Base-by-base conservation (phyloP, 2,113 vertebrate genomes). In the Cichladusa arquata region DNA sequence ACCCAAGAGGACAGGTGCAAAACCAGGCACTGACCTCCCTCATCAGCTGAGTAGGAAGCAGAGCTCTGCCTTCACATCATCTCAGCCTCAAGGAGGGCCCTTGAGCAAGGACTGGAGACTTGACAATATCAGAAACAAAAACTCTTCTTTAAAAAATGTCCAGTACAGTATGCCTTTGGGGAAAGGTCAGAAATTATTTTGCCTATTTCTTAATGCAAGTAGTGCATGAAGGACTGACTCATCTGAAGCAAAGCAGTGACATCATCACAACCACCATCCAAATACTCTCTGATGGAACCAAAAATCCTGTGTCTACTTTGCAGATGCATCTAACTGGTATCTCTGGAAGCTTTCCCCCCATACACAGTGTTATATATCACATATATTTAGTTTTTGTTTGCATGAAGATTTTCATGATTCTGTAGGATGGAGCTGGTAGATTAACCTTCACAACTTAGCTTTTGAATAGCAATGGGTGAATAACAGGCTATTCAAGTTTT, bases 281-380 rank as follows among this genome's bases (percentile, higher is more conserved):
- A 90, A 74, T 36, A 23, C 31, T 54, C 31, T 54, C 28, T 56
- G 47, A n/a, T n/a, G 17, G 42, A 87, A 73, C 11, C 18, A 78
- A 86, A 45, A 78, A 25, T 23, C 28, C 51, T 34, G 3, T 24
- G 17, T 23, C n/a, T 34, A 36, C 19, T 53, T 84, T 70, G 28
- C 31, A 57, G 40, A 54, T 5, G 13, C 16, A 51, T 47, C 20
- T n/a, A 29, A 38, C 25, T 47, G 42, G 11, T 3, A 7, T 31
- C 24, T 69, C 40, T 69, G 29, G 31, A 88, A 76, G 44, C 1
- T 69, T 79, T 94, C 2, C 14, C 26, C 24, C 29, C 22, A 15
- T 9, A 8, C 2, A 8, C 7, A 1, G 2, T 29, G 29, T 38
- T 67, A 31, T 25, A 4, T 28, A 56, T 36, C 0, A 0, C 17